These are phyloP conservation scores for Drosophila obscura DNA, from an alignment of 1,140 invertebrate species.

Conservation along the genomic window DNA sequence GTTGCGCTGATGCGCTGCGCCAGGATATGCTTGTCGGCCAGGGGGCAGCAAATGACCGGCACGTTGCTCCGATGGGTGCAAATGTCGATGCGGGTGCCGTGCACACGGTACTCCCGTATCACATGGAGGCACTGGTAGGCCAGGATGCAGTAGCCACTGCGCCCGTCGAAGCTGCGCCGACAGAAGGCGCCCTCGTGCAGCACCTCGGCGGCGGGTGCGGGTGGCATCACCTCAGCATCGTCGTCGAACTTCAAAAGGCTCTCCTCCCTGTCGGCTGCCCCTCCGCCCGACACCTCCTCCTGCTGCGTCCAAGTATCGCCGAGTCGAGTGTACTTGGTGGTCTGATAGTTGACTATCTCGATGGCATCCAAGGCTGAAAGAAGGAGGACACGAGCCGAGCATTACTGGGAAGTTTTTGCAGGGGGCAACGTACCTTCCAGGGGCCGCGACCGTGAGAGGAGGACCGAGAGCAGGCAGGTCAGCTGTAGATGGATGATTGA, in stretches of 20 bases:
- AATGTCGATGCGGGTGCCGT: conserved; percentile 73
- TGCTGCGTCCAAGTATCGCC: conserved; percentile 42
- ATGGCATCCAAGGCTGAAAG: conserved; percentile 50
- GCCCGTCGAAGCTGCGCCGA: conserved; percentile 75
- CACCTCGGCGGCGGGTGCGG: neutral
- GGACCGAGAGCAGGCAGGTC: conserved; percentile 12
- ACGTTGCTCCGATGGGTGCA: conserved; percentile 75
- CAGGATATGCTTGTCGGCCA: conserved; percentile 72
- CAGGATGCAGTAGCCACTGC: conserved; percentile 77
- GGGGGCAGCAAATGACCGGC: conserved; percentile 78
- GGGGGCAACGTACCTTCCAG: conserved; percentile 30
- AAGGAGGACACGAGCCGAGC: neutral
- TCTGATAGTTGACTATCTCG: conserved; percentile 64
- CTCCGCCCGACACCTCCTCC: neutral
- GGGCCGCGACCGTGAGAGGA: conserved; percentile 11
- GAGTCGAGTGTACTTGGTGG: conserved; percentile 55
- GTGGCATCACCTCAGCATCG: conserved; percentile 12
- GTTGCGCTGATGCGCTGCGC: conserved; percentile 70
- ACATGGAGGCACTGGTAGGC: conserved; percentile 79
- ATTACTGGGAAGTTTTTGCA: too few relatives aligned
- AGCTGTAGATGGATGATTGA: conserved; percentile 14
- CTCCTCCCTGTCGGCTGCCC: conserved; percentile 15
- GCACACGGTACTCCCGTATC: conserved; percentile 73
- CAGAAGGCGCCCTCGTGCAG: conserved; percentile 71
- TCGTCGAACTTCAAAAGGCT: conserved; percentile 61